Base-by-base conservation (phyloP, 2,113 vertebrate genomes). In the Nerophis lumbriciformis region DNA sequence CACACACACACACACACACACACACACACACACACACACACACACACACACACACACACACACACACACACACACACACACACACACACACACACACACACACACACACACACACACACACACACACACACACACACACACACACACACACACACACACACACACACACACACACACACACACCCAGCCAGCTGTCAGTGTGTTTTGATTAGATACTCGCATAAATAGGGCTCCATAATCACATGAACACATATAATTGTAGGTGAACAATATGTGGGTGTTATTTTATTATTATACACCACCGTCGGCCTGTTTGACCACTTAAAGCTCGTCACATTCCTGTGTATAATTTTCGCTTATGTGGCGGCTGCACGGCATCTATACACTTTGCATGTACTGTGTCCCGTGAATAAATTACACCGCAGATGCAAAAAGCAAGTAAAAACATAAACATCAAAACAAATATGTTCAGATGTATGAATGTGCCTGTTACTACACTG, bases 241-340 rank as follows among this genome's bases (percentile, higher is more conserved):
- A 76, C 59, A 59, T 64, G 63, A 72, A 82, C 70, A 73, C 75
- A 79, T 81, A 73, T 75, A 78, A 80, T 80, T 77, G 80, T 71
- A 79, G 77, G 80, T 80, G 78, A 77, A 73, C 76, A 75, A 73
- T 36, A 49, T 64, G 80, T 75, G 61, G 76, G 78, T 38, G 78
- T 75, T 57, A 65, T 66, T 75, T 68, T 50, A 73, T 75, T 63
- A 69, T 49, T 63, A 59, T 59, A 61, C 60, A 71, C 66, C 63
- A 71, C 65, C 61, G 64, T 39, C 15, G 8, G 35, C 37, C 53
- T 55, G 10, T 65, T 54, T 77, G 52, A 44, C 16, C 36, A 50
- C 57, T 48, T 65, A 58, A 60, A 63, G 68, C 68, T 59, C 55
- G 39, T 73, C 69, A 57, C 66, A 71, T 62, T 28, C 21, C 21